Evolutionary conservation across 2,888 invertebrate genomes (phyloP).

Genomic region (Crossocerus cetratus): DNA sequence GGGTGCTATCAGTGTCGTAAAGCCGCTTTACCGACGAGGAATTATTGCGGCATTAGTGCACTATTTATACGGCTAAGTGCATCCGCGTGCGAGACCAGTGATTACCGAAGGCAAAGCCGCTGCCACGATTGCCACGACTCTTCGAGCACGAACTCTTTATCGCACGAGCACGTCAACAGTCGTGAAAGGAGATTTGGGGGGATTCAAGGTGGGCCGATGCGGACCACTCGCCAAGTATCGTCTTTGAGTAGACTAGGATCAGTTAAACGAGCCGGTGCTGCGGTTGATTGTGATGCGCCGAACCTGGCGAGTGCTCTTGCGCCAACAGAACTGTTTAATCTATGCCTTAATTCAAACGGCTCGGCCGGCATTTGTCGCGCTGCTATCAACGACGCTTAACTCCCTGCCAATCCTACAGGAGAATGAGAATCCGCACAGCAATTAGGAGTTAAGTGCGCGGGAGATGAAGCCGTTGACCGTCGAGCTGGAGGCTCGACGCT

Average conservation of each 20-base stretch:
- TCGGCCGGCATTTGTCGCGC: no score
- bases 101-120: no score
- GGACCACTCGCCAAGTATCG: background rate
- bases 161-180: no score
- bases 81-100: no score
- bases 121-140: no score
- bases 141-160: no score
- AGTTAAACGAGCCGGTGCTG: background rate
- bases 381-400: background rate
- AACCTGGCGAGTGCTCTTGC: background rate
- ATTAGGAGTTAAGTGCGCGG: background rate
- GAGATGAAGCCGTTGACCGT: background rate
- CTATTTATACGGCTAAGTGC: no score
- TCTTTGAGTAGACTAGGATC: background rate
- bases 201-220: no score
- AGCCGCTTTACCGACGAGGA: no score
- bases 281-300: background rate
- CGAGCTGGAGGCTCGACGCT: background rate
- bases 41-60: no score
- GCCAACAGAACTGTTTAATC: background rate
- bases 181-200: no score
- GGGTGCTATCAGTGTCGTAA: no score
- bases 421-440: background rate
- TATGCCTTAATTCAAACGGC: background rate
- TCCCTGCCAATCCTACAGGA: background rate